These are phyloP conservation scores for Pimpla rufipes DNA, from an alignment of 2,888 invertebrate genomes.

Conservation along the genomic window DNA sequence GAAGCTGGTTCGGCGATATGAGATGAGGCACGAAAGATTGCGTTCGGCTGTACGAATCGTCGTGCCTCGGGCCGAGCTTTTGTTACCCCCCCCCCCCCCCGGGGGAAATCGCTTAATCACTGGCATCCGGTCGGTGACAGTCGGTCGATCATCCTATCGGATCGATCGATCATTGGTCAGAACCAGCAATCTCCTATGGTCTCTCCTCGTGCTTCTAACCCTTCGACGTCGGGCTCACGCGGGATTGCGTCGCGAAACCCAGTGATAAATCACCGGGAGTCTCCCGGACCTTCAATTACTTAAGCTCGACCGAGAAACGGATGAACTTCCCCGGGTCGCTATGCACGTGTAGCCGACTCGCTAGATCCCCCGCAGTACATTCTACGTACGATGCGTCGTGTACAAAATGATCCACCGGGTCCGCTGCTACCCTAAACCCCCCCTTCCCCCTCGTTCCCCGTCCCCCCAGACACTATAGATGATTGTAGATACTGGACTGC, in stretches of 20 bases:
- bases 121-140: slow-evolving; percentile 66
- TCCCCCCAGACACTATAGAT: slow-evolving; percentile 4
- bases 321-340: slow-evolving; percentile 58
- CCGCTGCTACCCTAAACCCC: not conserved
- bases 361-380: slow-evolving; percentile 22
- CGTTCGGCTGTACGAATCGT: not conserved
- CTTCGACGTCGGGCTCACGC: slow-evolving; percentile 52
- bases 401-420: slow-evolving; percentile 28
- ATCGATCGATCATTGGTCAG: slow-evolving; percentile 80
- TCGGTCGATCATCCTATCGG: slow-evolving; percentile 73
- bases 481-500: not conserved
- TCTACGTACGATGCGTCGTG: not conserved
- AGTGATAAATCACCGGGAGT: slow-evolving; percentile 79
- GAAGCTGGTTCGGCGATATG: slow-evolving; percentile 21
- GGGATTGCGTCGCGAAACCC: slow-evolving; percentile 54
- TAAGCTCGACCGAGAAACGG: slow-evolving; percentile 65
- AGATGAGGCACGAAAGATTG: slow-evolving; percentile 28
- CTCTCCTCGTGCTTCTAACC: slow-evolving; percentile 49
- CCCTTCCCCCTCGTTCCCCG: no score
- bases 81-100: no score
- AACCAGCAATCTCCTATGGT: slow-evolving; percentile 62
- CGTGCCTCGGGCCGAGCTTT: slow-evolving; percentile 57
- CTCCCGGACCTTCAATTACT: slow-evolving; percentile 77
- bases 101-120: slow-evolving; percentile 77
- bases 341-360: slow-evolving; percentile 41